Percentiles rank a stretch among this genome's conserved stretches.
Evolutionary conservation across 2,113 vertebrate species (phyloP).

Genomic region (Brachypodius melanocephalos): DNA sequence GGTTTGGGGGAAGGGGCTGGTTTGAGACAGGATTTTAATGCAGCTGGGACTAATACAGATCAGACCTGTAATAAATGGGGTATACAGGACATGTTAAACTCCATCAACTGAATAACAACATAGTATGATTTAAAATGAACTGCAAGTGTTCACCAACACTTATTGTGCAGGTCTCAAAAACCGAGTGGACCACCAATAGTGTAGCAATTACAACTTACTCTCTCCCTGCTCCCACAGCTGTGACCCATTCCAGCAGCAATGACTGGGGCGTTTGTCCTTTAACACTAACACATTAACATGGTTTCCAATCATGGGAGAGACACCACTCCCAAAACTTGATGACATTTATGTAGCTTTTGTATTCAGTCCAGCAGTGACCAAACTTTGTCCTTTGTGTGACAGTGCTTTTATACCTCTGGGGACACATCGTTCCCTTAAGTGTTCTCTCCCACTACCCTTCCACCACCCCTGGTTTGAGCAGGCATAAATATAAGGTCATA

Average conservation of each 20-base stretch:
- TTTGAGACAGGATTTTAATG: conserved; percentile 5
- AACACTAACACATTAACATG: neutral
- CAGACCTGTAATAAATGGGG: conserved; percentile 14
- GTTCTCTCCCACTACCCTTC: neutral
- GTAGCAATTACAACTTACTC: neutral
- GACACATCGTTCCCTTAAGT: neutral
- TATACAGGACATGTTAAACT: conserved; percentile 13
- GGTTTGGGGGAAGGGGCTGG: neutral
- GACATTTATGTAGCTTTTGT: neutral
- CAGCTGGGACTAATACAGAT: conserved; percentile 39
- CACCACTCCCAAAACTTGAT: neutral
- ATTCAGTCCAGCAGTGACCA: neutral
- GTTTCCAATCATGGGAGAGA: neutral
- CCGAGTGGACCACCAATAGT: neutral
- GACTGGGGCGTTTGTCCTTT: neutral
- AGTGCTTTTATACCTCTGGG: conserved; percentile 11
- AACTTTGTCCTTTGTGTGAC: neutral
- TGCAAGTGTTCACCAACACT: neutral
- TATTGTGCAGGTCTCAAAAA: neutral
- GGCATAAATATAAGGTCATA: neutral
- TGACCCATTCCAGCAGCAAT: neutral
- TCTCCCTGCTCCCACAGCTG: neutral
- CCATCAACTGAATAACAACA: neutral
- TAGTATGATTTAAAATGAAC: neutral
- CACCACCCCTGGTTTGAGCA: neutral